Base-by-base conservation (phyloP, 2,888 invertebrate genomes). In the Drosophila colorata region DNA sequence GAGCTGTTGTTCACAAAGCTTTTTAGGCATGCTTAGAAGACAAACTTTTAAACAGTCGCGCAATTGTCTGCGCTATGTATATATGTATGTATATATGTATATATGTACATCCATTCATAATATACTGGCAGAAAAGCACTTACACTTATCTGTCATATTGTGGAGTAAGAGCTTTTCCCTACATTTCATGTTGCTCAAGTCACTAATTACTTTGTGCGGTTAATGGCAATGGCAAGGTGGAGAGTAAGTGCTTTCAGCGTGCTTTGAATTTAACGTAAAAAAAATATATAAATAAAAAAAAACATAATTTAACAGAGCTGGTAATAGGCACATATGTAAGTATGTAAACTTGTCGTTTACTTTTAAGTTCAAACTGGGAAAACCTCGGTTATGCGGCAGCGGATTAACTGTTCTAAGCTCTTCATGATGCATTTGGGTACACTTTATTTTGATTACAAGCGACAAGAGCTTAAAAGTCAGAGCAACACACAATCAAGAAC, bases 181-280 rank as follows among this genome's bases (percentile, higher is more conserved):
- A 46, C 65, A 68, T 56, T 65, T 59, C 61, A 60, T 61, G 44
- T 65, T 68, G 60, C 61, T 66, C 68, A 61, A 55, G 70, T 47
- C 68, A 72, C 74, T 78, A 83, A 88, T 83, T 84, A 88, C 83
- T 88, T 84, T 87, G 84, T 59, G 67, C 51, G 67, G 83, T 49
- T 64, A 68, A 65, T 38, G 58, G 53, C 47, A 55, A 46, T 51
- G 61, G 49, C 41, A 56, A 46, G 53, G 49, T 55, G 55, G 48
- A 67, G 76, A 51, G 87, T 80, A 87, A 83, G 84, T 83, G 87
- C 74, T 83, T 80, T 72, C 74, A 53, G 58, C 53, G 18, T 18
- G 56, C 65, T 69, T 71, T 87, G 64, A 68, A 20, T 35, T 28
- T 9, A 28, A 8, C 28, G 47, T 20, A 48, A 20, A 9, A 35